Conservation (phyloP, 2,113 vertebrate genomes). For the Ondatra zibethicus region DNA sequence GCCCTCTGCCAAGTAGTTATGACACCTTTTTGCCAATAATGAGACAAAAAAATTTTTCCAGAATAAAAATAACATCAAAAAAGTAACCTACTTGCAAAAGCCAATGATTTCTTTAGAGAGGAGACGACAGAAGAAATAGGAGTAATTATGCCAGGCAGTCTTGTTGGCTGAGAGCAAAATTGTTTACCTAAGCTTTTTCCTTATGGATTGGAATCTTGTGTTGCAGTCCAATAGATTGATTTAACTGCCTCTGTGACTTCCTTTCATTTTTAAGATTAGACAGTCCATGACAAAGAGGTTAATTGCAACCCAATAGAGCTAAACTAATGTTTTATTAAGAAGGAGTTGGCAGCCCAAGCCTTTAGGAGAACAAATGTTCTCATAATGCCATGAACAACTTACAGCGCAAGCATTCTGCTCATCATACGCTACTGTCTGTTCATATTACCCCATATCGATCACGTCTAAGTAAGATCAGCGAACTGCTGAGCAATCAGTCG, state of each 20-base stretch:
- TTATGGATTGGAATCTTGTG: conserved; percentile 73
- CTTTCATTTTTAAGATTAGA: conserved; percentile 82
- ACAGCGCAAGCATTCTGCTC: conserved; percentile 75
- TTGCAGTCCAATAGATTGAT: conserved; percentile 80
- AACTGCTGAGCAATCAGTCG: conserved; percentile 77
- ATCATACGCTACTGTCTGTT: conserved; percentile 77
- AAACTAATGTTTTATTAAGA: conserved; percentile 85
- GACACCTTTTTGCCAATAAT: conserved; percentile 72
- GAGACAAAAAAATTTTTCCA: conserved; percentile 39
- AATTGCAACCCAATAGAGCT: conserved; percentile 84
- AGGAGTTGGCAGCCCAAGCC: conserved; percentile 70
- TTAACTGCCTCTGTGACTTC: conserved; percentile 83
- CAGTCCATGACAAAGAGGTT: conserved; percentile 85
- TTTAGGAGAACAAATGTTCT: conserved; percentile 80
- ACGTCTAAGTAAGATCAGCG: conserved; percentile 65
- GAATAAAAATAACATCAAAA: conserved; percentile 61
- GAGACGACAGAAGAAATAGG: conserved; percentile 61
- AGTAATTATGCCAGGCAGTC: conserved; percentile 72
- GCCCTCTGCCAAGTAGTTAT: conserved; percentile 64
- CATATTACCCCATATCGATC: conserved; percentile 73
- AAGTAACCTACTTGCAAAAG: conserved; percentile 43
- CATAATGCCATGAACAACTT: conserved; percentile 70
- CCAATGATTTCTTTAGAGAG: conserved; percentile 61
- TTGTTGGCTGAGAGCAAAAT: conserved; percentile 62
- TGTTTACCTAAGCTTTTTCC: conserved; percentile 81